Evolutionary conservation across 2,113 vertebrate genomes (phyloP).

Genomic region (Ursus arctos): DNA sequence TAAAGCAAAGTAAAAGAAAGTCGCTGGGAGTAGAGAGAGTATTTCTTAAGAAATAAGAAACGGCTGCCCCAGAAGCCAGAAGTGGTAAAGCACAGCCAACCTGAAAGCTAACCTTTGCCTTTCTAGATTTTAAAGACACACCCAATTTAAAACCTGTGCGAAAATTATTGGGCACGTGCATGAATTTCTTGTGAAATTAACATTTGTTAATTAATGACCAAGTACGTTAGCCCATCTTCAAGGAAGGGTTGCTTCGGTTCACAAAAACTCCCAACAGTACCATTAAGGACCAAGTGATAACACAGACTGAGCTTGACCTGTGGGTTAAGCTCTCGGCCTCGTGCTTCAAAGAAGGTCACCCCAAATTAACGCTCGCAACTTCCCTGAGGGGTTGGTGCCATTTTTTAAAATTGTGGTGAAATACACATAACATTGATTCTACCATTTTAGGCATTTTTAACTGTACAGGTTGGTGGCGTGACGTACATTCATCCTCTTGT

Average conservation of each 20-base stretch:
- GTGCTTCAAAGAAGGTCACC: neutral
- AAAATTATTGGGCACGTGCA: neutral
- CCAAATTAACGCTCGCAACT: neutral
- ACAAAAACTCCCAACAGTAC: neutral
- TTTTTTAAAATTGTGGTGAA: too few relatives aligned
- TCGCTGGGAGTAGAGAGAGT: neutral
- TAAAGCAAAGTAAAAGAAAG: conserved; percentile 19
- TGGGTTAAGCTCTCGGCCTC: neutral
- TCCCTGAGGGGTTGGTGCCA: neutral
- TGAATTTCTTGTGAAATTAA: neutral
- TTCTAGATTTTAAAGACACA: neutral
- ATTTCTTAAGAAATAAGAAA: conserved; percentile 7
- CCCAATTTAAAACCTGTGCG: neutral
- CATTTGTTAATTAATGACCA: neutral
- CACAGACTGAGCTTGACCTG: neutral
- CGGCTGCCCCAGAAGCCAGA: neutral
- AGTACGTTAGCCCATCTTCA: neutral
- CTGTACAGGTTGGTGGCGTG: neutral
- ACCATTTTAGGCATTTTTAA: neutral
- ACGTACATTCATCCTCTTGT: neutral
- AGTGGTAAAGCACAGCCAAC: neutral
- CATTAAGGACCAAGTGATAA: neutral
- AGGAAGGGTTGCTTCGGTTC: neutral
- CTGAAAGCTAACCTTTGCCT: neutral
- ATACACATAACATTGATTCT: neutral